Conservation (phyloP, 2,797 vertebrate species). For the Oceanodroma leucorhoa region DNA sequence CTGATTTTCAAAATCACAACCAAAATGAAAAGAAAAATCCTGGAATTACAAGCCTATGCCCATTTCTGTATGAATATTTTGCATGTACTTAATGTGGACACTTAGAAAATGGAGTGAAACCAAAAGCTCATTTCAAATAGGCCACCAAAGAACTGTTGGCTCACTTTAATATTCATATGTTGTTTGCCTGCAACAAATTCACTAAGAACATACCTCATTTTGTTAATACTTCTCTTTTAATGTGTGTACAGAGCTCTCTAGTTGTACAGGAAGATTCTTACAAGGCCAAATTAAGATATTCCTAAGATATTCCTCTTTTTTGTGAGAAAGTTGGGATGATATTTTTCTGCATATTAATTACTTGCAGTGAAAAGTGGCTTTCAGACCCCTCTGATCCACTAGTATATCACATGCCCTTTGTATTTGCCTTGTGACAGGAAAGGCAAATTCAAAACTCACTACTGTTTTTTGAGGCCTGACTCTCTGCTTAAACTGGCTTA, state of each 20-base stretch:
- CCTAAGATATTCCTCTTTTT: background rate
- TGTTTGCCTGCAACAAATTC: background rate
- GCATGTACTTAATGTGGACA: background rate
- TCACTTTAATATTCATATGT: background rate
- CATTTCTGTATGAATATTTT: background rate
- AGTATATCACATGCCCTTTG: background rate
- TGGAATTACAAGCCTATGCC: background rate
- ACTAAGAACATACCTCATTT: background rate
- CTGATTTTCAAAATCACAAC: background rate
- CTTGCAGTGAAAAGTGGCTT: background rate
- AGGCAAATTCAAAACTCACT: background rate
- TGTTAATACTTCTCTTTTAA: background rate
- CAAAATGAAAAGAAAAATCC: background rate
- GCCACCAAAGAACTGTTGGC: background rate
- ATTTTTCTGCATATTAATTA: background rate
- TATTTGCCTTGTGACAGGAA: background rate
- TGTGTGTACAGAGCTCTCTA: background rate
- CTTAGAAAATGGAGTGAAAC: background rate
- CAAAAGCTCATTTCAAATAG: background rate
- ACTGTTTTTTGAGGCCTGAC: background rate
- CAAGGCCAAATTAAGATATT: background rate
- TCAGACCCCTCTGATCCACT: background rate
- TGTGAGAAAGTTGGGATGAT: background rate
- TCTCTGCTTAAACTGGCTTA: background rate
- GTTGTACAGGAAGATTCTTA: background rate